Conservation (phyloP, 2,888 invertebrate species). For the Mythimna impura region DNA sequence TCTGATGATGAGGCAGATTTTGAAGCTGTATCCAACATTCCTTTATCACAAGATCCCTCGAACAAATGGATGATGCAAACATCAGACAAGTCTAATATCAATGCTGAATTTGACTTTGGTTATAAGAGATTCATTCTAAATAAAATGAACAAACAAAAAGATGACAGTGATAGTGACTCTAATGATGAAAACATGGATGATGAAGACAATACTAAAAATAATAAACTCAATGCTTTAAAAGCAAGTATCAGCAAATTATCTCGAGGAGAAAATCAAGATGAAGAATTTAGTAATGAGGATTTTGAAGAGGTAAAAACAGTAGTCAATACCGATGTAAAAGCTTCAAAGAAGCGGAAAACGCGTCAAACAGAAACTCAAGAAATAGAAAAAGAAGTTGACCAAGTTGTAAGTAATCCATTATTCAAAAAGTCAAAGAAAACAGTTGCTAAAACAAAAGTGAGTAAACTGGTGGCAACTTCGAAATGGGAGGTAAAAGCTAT, state of each 20-base stretch:
- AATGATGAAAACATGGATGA: constrained; percentile 63
- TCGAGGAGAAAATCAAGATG: constrained; percentile 49
- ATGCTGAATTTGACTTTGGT: constrained; percentile 91
- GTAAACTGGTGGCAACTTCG: constrained; percentile 78
- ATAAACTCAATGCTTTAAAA: constrained; percentile 71
- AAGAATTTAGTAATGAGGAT: constrained; percentile 44
- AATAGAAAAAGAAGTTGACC: constrained; percentile 50
- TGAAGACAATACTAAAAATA: constrained; percentile 32
- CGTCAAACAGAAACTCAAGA: constrained; percentile 43
- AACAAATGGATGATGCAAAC: constrained; percentile 92
- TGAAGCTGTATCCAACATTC: constrained; percentile 78
- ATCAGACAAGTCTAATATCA: constrained; percentile 88
- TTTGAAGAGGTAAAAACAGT: constrained; percentile 21
- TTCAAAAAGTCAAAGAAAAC: constrained; percentile 53
- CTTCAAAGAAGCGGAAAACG: constrained; percentile 8
- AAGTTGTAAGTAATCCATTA: constrained; percentile 34
- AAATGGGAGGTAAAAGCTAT: constrained; percentile 89
- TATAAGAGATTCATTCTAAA: constrained; percentile 94
- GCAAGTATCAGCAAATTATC: constrained; percentile 72
- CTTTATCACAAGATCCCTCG: constrained; percentile 87
- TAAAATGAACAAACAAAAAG: constrained; percentile 74
- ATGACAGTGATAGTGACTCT: constrained; percentile 77
- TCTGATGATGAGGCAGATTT: constrained; percentile 89
- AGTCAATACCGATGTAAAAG: constrained; percentile 18
- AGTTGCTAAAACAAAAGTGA: constrained; percentile 30